Conservation (phyloP, 2,113 vertebrate species). For the Lathamus discolor region DNA sequence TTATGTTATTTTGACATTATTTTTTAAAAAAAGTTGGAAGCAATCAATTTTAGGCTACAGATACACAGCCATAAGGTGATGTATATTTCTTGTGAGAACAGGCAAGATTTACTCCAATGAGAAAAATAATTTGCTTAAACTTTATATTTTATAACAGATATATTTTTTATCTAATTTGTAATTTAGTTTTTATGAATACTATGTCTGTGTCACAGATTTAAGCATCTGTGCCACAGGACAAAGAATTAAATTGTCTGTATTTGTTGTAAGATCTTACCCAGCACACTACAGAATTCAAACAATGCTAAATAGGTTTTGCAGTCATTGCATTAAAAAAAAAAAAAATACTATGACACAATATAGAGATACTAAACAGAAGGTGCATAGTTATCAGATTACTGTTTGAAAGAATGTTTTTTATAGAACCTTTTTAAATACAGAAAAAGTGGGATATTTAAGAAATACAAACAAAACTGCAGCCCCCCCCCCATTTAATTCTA, state of each 20-base stretch:
- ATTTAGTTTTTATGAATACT: neutral
- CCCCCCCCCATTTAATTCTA: neutral
- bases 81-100: neutral
- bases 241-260: neutral
- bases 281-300: neutral
- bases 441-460: neutral
- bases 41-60: conserved; percentile 14
- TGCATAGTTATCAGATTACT: neutral
- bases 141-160: neutral
- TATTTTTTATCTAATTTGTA: conserved; percentile 3
- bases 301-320: neutral
- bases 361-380: neutral
- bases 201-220: neutral
- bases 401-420: neutral
- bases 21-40: conserved; percentile 12
- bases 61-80: neutral
- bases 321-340: neutral
- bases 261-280: neutral
- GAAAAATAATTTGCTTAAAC: conserved; percentile 7
- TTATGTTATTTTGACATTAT: conserved; percentile 24
- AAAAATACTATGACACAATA: neutral
- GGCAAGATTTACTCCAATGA: neutral
- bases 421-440: neutral
- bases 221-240: neutral
- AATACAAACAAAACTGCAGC: neutral